phyloP scores from a whole-genome alignment of 2,113 vertebrate species.

The Asarcornis scutulata region DNA sequence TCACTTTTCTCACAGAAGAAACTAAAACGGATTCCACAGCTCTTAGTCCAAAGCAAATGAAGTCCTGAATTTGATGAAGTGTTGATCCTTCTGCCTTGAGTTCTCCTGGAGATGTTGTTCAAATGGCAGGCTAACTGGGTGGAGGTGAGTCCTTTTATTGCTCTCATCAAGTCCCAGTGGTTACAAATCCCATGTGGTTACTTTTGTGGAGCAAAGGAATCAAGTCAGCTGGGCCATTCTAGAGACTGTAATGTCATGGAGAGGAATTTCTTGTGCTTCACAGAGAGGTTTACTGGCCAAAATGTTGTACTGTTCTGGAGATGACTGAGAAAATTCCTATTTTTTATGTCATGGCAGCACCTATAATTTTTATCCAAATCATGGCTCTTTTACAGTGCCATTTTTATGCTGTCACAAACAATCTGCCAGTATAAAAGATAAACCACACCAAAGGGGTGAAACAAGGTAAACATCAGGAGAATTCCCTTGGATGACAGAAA shows the following conservation, averaged over 20 bases:
- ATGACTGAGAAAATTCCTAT: neutral
- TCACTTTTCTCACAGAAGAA: slow-evolving; percentile 61
- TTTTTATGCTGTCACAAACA: neutral
- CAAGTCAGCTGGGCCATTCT: neutral
- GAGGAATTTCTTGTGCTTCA: neutral
- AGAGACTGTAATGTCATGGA: neutral
- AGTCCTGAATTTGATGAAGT: slow-evolving; percentile 27
- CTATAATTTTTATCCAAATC: neutral
- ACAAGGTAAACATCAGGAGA: neutral
- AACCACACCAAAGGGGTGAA: neutral
- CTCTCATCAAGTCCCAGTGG: neutral
- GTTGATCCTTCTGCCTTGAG: neutral
- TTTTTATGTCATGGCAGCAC: neutral
- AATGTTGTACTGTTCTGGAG: neutral
- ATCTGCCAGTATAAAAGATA: neutral
- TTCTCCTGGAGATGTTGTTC: neutral
- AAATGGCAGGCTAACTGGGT: neutral
- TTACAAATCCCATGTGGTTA: neutral
- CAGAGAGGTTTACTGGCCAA: neutral
- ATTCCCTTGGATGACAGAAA: neutral
- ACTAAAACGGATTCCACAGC: slow-evolving; percentile 50
- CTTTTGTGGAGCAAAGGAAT: neutral
- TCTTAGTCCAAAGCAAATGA: slow-evolving; percentile 35
- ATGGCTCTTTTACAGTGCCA: neutral
- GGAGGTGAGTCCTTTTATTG: neutral